Evolutionary conservation across 2,797 vertebrate genomes (phyloP), one percentile per base, ranked within the genome.

Genomic region (Enteromius trimaculatus): DNA sequence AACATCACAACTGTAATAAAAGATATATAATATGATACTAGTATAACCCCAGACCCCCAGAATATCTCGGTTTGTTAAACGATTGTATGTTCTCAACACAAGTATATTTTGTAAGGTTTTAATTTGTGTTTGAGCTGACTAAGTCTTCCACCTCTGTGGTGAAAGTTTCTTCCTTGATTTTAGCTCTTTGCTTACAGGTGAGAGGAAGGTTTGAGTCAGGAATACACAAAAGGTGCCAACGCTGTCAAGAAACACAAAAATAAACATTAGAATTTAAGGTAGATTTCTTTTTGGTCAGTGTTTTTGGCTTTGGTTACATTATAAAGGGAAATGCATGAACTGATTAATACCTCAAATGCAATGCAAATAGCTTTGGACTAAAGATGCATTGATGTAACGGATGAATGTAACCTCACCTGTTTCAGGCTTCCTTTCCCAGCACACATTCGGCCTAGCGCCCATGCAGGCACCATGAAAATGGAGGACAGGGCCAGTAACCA

Each of bases 401-500:
- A 16, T 37, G 7, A 53, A 34, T 11, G 47, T 53, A n/a, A 37
- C 26, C 42, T 23, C 60, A 89, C 88, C 86, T 88, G 68, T 49
- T 66, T 77, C 17, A 85, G 53, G 49, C 66, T 83, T 4, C 85
- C 89, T 53, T 78, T 71, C 2, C 39, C 39, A 60, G 37, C 16
- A 31, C 6, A 76, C 14, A 89, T 47, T 42, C 75, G 81, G 31
- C 62, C 37, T 51, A 88, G 58, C 1, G 70, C 86, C 85, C 78
- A 86, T 10, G 62, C 60, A 71, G 94, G 94, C 19, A 94, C 92
- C 80, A 94, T 84, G 0, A 93, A 37, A 88, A 94, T 94, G 66
- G 95, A 95, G 44, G 92, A 93, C 79, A 93, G 70, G 19, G 92
- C 90, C 92, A 95, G 92, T 62, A 92, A 82, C 94, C 93, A 94